Percentiles rank a stretch among this genome's conserved stretches.
These are phyloP conservation scores for Rhynchonycteris naso DNA, from an alignment of 2,797 vertebrate genomes.

Conservation along the genomic window DNA sequence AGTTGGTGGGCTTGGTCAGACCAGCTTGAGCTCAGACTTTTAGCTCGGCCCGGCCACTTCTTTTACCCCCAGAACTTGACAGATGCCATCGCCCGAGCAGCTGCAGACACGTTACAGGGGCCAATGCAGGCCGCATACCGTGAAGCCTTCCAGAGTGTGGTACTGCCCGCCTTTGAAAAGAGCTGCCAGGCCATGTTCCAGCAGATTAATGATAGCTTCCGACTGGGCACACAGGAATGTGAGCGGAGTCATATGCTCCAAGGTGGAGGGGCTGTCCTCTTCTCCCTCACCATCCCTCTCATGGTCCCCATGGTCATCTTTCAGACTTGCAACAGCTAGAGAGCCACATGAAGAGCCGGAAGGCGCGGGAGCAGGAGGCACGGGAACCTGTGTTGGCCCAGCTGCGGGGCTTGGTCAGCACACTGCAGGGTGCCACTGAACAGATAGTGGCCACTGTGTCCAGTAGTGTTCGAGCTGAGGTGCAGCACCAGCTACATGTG, in stretches of 20 bases:
- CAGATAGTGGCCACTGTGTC: slow-evolving; percentile 92
- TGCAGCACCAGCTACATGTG: slow-evolving; percentile 96
- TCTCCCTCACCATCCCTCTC: not conserved
- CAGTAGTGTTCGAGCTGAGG: slow-evolving; percentile 91
- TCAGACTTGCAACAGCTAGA: slow-evolving; percentile 92
- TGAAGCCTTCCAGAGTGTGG: slow-evolving; percentile 95
- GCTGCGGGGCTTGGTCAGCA: slow-evolving; percentile 92
- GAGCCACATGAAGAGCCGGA: slow-evolving; percentile 92
- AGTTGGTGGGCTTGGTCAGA: not conserved
- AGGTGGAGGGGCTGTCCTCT: not conserved
- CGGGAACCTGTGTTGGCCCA: slow-evolving; percentile 92
- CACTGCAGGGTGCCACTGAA: slow-evolving; percentile 92
- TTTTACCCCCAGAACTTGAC: slow-evolving; percentile 90
- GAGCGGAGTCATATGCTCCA: slow-evolving; percentile 79
- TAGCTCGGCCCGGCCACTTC: not conserved
- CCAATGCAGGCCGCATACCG: slow-evolving; percentile 96
- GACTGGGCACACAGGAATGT: slow-evolving; percentile 98
- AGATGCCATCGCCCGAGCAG: slow-evolving; percentile 94
- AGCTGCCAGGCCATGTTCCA: slow-evolving; percentile 99
- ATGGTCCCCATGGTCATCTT: not conserved
- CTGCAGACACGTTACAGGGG: slow-evolving; percentile 95
- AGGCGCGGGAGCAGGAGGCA: slow-evolving; percentile 92
- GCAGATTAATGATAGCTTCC: slow-evolving; percentile 99
- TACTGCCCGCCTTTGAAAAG: slow-evolving; percentile 96
- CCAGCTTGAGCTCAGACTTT: slow-evolving; percentile 26